Conservation (phyloP, 2,888 invertebrate species). For the Folsomia candida region DNA sequence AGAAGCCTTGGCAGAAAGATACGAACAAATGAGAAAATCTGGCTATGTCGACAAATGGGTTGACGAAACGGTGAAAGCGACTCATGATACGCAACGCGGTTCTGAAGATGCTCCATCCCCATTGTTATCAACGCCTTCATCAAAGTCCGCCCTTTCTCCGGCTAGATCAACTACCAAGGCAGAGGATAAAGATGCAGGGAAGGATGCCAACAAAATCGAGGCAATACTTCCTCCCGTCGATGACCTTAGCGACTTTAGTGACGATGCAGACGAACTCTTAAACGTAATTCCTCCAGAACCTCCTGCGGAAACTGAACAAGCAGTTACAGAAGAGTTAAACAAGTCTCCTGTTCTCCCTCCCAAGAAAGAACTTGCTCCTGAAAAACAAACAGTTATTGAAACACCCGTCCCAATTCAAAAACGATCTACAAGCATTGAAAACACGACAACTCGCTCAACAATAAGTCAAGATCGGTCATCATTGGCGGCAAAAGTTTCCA, state of each 20-base stretch:
- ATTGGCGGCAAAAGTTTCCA: not conserved
- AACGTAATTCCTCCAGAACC: conserved; percentile 11
- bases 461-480: not conserved
- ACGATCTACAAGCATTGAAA: not conserved
- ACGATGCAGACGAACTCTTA: conserved; percentile 47
- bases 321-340: not conserved
- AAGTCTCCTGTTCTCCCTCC: not conserved
- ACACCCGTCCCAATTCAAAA: not conserved
- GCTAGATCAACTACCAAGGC: conserved; percentile 19
- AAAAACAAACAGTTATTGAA: not conserved
- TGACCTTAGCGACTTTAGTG: conserved; percentile 49
- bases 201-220: conserved; percentile 19
- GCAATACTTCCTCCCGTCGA: not conserved
- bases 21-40: conserved; percentile 45
- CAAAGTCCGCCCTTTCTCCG: conserved; percentile 12
- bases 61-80: conserved; percentile 45
- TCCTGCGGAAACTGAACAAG: conserved; percentile 1
- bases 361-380: not conserved
- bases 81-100: conserved; percentile 4
- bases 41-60: conserved; percentile 49
- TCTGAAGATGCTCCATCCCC: not conserved
- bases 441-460: not conserved
- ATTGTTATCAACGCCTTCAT: not conserved
- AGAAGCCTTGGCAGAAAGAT: conserved; percentile 47
- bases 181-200: conserved; percentile 15